Conservation (phyloP, 2,113 vertebrate genomes). For the Anthoscopus minutus region DNA sequence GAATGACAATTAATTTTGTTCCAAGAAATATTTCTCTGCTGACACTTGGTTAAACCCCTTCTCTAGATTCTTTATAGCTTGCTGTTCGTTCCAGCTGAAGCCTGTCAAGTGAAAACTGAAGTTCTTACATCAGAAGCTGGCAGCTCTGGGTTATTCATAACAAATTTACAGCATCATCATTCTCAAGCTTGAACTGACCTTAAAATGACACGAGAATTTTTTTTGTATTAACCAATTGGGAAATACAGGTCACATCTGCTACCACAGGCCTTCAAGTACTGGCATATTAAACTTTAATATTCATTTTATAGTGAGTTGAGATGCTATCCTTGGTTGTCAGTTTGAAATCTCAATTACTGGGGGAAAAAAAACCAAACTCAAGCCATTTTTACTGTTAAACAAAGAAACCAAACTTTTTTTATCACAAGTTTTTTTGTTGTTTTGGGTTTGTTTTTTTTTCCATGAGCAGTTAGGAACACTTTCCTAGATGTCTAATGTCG, state of each 20-base stretch:
- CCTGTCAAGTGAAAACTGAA: background rate
- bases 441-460: background rate
- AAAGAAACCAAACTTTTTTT: background rate
- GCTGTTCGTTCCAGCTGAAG: background rate
- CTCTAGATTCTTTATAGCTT: background rate
- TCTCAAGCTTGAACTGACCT: background rate
- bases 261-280: background rate
- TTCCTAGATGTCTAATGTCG: background rate
- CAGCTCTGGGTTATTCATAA: background rate
- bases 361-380: background rate
- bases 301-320: background rate
- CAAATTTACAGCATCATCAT: background rate
- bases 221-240: background rate
- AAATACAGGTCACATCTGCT: background rate
- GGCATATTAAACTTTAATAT: background rate
- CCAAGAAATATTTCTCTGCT: background rate
- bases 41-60: background rate
- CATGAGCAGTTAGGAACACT: background rate
- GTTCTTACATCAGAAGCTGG: background rate
- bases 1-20: background rate
- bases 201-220: accelerated
- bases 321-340: background rate
- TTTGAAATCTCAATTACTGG: background rate
- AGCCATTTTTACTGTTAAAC: background rate
- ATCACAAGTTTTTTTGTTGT: background rate